Conservation (phyloP, 2,113 vertebrate species). For the Sprattus sprattus region DNA sequence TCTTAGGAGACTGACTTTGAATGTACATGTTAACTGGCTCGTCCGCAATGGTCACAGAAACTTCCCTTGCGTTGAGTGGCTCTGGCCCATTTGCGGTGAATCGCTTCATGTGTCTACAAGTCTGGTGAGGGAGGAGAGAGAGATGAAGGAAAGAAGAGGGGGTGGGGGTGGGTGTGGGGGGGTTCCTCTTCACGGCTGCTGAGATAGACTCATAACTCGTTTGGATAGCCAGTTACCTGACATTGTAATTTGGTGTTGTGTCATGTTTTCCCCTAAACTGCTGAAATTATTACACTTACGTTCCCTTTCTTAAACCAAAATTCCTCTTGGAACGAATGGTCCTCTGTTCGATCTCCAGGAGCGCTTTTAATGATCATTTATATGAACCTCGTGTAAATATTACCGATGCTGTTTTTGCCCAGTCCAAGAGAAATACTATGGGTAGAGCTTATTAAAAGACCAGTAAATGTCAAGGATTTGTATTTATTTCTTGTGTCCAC, state of each 20-base stretch:
- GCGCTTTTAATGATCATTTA: slow-evolving; percentile 5
- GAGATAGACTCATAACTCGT: slow-evolving; percentile 12
- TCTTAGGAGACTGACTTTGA: background rate
- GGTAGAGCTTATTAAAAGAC: slow-evolving; percentile 10
- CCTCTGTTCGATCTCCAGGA: background rate
- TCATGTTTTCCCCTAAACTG: background rate
- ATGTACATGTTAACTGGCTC: background rate
- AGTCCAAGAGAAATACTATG: slow-evolving; percentile 24
- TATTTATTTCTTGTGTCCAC: slow-evolving; percentile 26
- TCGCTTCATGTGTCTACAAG: slow-evolving; percentile 29
- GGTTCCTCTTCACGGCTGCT: slow-evolving; percentile 10
- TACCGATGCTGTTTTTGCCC: slow-evolving; percentile 21
- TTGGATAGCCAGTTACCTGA: background rate
- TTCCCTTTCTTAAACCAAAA: background rate
- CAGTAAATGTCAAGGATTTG: slow-evolving; percentile 25
- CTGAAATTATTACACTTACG: background rate
- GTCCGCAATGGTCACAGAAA: background rate
- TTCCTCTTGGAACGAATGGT: background rate
- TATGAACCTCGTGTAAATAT: slow-evolving; percentile 6
- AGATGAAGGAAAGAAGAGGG: background rate
- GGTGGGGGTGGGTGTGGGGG: background rate
- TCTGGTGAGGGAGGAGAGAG: slow-evolving; percentile 27
- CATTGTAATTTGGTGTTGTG: slow-evolving; percentile 3
- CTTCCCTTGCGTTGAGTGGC: slow-evolving; percentile 21
- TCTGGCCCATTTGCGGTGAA: slow-evolving; percentile 22